Base-by-base conservation (phyloP, 2,113 vertebrate genomes). In the Vicugna pacos region DNA sequence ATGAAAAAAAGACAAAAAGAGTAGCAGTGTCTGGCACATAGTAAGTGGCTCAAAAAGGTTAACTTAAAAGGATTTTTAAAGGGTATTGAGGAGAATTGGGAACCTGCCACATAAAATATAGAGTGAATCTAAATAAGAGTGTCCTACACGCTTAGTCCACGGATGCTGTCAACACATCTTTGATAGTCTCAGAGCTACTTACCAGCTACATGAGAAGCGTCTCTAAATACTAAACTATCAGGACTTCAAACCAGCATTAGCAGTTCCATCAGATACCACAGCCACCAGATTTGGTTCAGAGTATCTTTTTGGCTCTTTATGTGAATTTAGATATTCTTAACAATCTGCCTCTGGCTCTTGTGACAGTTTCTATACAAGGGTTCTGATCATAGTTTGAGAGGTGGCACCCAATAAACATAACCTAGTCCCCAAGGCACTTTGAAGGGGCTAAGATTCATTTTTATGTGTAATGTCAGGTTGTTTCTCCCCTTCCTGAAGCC, bases 301-400 rank as follows among this genome's bases (percentile, higher is more conserved):
- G 48, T 30, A 73, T 14, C 35, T 94, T 83, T 89, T 48, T 30
- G 56, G 48, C 46, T 88, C 58, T 90, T 83, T 32, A 52, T 15
- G 73, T 85, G 35, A 93, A 75, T 79, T 70, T n/a, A 54, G 56
- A 79, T 91, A 73, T 64, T 91, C 69, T 89, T 77, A 94, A 84
- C 81, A 93, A 50, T 2, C 8, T 60, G 76, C 70, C 48, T 83
- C 56, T 92, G 75, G 79, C 62, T 64, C 60, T 76, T 26, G 20
- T 82, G 87, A 93, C 83, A 58, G 20, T 13, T 87, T 9, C 19
- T 65, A 38, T 6, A 46, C 35, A 65, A 73, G 35, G 65, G 42
- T 52, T 75, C 82, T 58, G 46, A 92, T 79, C 65, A 72, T 4
- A n/a, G 8, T 69, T 22, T 85, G 13, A 72, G 50, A 77, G 93